Percentiles rank a stretch among this genome's conserved stretches.
phyloP scores from a whole-genome alignment of 2,888 invertebrate genomes.

The Drosophila hamatofila region DNA sequence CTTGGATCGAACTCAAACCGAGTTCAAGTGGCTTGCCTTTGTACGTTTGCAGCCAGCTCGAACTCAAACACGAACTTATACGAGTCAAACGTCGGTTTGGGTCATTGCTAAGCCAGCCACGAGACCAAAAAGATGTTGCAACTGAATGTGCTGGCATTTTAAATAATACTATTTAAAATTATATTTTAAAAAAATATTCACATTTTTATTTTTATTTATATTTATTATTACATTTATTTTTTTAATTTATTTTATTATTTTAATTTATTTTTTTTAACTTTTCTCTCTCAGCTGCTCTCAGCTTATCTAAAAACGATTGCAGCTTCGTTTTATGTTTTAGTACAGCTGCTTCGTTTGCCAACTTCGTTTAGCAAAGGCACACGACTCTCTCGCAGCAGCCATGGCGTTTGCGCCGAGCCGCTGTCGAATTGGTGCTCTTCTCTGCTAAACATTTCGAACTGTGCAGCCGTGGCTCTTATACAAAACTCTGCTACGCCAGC shows the following conservation, averaged over 20 bases:
- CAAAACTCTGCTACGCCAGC: conserved; percentile 31
- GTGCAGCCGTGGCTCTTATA: conserved; percentile 71
- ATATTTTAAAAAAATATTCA: background rate
- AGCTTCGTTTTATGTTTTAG: conserved; percentile 44
- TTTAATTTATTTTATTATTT: background rate
- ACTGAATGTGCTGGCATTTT: background rate
- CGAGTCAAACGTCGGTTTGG: conserved; percentile 35
- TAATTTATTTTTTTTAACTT: background rate
- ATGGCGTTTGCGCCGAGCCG: conserved; percentile 38
- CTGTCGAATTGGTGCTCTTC: conserved; percentile 33
- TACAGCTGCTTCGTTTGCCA: conserved; percentile 42
- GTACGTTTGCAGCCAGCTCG: conserved; percentile 2
- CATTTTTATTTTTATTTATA: no score
- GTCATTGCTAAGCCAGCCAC: conserved; percentile 43
- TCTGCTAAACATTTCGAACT: conserved; percentile 50
- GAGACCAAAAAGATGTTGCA: conserved; percentile 2
- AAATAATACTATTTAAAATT: background rate
- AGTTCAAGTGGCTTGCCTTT: conserved; percentile 10
- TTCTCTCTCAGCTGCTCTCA: conserved; percentile 9
- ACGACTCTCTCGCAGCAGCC: conserved; percentile 58
- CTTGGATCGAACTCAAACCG: conserved; percentile 59
- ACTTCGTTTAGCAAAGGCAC: conserved; percentile 30
- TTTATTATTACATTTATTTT: no score
- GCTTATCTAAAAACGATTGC: conserved; percentile 57
- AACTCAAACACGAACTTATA: conserved; percentile 46